A percentile compares a stretch with the other conserved stretches of the same genome.
Evolutionary conservation across 2,888 invertebrate genomes (phyloP).

Genomic region (Heliconius cydno): DNA sequence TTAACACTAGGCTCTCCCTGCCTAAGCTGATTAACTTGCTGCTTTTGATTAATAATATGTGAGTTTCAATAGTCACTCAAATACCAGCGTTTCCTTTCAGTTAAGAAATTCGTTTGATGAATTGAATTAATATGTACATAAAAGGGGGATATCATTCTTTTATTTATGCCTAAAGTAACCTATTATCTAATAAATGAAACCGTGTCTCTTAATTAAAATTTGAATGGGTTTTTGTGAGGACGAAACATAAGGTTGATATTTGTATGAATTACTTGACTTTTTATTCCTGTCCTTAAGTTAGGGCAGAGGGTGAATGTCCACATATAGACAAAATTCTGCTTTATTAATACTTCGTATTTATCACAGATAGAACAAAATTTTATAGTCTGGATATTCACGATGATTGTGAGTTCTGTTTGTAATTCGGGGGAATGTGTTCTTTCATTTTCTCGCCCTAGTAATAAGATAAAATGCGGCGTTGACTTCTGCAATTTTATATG

Average conservation of each 20-base stretch:
- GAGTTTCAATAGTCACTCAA: neutral
- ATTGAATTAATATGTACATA: slow-evolving; percentile 1
- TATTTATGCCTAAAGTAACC: neutral
- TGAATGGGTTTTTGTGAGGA: neutral
- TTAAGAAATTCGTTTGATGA: slow-evolving; percentile 6
- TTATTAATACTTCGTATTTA: no score
- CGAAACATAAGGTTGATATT: neutral
- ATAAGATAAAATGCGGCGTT: neutral
- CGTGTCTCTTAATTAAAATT: slow-evolving; percentile 8
- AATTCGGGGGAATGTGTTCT: neutral
- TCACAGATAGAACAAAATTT: no score
- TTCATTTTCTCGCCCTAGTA: neutral
- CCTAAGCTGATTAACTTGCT: neutral
- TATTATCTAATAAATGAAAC: neutral
- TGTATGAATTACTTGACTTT: neutral
- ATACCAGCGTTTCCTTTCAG: slow-evolving; percentile 14
- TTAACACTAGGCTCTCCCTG: neutral
- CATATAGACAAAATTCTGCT: neutral
- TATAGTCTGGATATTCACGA: neutral
- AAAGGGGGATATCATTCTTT: slow-evolving; percentile 17
- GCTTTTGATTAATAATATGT: neutral
- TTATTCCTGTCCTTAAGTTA: no score
- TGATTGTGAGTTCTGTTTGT: neutral
- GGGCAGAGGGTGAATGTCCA: neutral
- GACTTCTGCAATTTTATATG: neutral